phyloP scores from a whole-genome alignment of 2,113 vertebrate species.

The Peromyscus leucopus region DNA sequence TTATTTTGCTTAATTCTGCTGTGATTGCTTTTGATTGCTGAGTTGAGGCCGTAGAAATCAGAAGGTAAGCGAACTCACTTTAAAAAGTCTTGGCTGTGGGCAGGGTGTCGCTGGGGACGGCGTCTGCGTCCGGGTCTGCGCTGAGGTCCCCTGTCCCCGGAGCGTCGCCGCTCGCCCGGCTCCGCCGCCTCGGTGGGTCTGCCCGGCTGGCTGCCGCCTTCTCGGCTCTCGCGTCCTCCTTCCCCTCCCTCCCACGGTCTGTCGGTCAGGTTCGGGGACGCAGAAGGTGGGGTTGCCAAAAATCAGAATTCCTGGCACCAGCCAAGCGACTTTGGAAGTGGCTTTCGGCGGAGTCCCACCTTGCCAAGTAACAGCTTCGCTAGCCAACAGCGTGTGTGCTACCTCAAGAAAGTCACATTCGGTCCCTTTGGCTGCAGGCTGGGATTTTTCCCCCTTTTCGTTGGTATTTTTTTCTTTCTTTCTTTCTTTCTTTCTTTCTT shows the following conservation, averaged over 20 bases:
- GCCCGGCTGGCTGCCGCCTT: background rate
- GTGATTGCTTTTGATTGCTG: conserved; percentile 75
- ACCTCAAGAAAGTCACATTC: conserved; percentile 71
- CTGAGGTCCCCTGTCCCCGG: background rate
- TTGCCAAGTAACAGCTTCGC: conserved; percentile 71
- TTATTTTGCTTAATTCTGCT: conserved; percentile 68
- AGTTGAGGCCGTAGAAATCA: conserved; percentile 78
- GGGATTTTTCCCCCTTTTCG: background rate
- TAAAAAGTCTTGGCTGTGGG: conserved; percentile 54
- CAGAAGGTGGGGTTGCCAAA: conserved; percentile 76
- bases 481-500: no score
- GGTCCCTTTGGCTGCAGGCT: conserved; percentile 64
- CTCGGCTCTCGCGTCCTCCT: background rate
- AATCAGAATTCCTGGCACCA: conserved; percentile 75
- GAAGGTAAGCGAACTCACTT: conserved; percentile 80
- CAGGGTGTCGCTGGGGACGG: conserved; percentile 56
- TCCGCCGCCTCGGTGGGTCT: conserved; percentile 55
- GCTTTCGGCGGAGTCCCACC: conserved; percentile 63
- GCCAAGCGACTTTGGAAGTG: conserved; percentile 70
- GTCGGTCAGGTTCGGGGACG: conserved; percentile 66
- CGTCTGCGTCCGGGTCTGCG: background rate
- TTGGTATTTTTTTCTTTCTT: conserved; percentile 40
- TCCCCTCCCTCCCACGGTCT: conserved; percentile 70
- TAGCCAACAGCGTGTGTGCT: conserved; percentile 68
- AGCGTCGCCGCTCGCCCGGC: background rate